A percentile compares a stretch with the other conserved stretches of the same genome.
Conservation (phyloP, 2,797 vertebrate species). For the Bovichtus diacanthus region DNA sequence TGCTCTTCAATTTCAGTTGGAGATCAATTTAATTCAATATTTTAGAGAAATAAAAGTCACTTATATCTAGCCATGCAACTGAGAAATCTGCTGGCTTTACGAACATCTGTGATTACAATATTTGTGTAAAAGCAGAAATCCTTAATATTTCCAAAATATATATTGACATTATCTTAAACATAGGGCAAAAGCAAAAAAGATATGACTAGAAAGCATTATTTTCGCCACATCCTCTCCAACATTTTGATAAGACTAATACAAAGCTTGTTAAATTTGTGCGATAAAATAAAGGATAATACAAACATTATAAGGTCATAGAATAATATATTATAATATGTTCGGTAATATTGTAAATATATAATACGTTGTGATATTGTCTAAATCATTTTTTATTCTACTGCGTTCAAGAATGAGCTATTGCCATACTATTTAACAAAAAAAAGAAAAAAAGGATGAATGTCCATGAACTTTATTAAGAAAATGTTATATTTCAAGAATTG, state of each 20-base stretch:
- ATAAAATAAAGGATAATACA: background rate
- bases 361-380: too few relatives aligned
- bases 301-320: background rate
- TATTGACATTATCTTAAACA: background rate
- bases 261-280: background rate
- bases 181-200: background rate
- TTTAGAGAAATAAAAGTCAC: background rate
- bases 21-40: too few relatives aligned
- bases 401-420: too few relatives aligned
- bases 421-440: too few relatives aligned
- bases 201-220: background rate
- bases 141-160: background rate
- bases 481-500: background rate
- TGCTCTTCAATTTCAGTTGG: background rate
- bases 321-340: background rate
- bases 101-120: too few relatives aligned
- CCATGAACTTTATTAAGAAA: background rate
- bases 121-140: too few relatives aligned
- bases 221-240: background rate
- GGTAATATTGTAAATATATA: background rate
- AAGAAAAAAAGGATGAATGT: background rate
- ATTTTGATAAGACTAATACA: background rate
- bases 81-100: too few relatives aligned
- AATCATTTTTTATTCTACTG: too few relatives aligned
- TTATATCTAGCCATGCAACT: too few relatives aligned